A percentile compares a stretch with the other conserved stretches of the same genome.
These are phyloP conservation scores for Drosophila pachea DNA, from an alignment of 1,140 invertebrate genomes.

Conservation along the genomic window DNA sequence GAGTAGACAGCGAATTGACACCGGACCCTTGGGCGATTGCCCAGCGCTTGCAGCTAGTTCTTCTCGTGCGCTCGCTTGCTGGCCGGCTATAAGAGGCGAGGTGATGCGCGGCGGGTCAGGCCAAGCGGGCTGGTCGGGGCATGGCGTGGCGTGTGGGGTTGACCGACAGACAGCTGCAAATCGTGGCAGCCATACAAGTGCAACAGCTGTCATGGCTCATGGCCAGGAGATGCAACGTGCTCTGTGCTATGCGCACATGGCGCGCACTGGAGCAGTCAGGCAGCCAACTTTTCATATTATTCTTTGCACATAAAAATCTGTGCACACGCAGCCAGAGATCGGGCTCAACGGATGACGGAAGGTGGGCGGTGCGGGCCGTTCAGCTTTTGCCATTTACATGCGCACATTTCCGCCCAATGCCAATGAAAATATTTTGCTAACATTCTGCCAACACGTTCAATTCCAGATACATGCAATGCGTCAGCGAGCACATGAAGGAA, in stretches of 20 bases:
- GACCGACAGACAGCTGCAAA: constrained; percentile 5
- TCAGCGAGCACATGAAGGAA: constrained; percentile 93
- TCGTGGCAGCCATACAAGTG: constrained; percentile 62
- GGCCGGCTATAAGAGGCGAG: too few species aligned
- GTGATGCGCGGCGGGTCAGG: too few species aligned
- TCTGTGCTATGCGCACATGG: constrained; percentile 36
- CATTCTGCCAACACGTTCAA: constrained; percentile 4
- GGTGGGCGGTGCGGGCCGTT: constrained; percentile 32
- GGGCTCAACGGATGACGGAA: background rate
- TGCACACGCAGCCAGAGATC: constrained; percentile 5
- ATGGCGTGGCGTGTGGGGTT: background rate
- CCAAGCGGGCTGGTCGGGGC: too few species aligned
- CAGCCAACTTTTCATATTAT: constrained; percentile 54
- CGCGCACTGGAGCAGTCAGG: constrained; percentile 20
- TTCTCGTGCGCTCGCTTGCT: too few species aligned
- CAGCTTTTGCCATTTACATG: constrained; percentile 58
- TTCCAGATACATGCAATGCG: constrained; percentile 88
- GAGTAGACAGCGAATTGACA: too few species aligned
- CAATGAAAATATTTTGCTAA: constrained; percentile 47
- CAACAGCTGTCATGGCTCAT: constrained; percentile 55
- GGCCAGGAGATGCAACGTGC: constrained; percentile 24
- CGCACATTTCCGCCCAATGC: constrained; percentile 52
- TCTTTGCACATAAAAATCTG: constrained; percentile 57
- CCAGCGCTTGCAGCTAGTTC: too few species aligned
- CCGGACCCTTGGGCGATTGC: too few species aligned